Evolutionary conservation across 2,113 vertebrate species (phyloP).

Genomic region (Nothobranchius kuhntae): DNA sequence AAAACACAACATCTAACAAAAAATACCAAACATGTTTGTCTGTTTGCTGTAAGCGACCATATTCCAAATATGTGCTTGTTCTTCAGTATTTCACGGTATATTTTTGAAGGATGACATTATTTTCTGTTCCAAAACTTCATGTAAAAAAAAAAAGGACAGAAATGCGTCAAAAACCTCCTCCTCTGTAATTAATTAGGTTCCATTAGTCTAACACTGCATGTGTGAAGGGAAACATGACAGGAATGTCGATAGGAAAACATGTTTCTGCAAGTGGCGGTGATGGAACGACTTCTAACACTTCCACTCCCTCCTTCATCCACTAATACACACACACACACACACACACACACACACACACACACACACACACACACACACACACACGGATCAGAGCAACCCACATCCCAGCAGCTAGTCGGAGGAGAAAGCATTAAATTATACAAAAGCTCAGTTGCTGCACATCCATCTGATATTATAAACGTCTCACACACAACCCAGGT

Average conservation of each 20-base stretch:
- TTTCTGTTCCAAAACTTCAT: no score
- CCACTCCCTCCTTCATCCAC: background rate
- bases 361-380: no score
- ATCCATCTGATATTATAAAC: no score
- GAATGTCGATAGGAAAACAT: constrained; percentile 53
- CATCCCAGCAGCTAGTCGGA: no score
- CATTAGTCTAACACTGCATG: constrained; percentile 20
- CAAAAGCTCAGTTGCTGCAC: no score
- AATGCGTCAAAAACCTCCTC: background rate
- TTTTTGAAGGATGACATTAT: no score
- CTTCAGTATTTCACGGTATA: no score
- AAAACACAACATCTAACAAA: constrained; percentile 33
- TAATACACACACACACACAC: background rate
- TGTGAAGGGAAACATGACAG: constrained; percentile 19
- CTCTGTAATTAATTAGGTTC: background rate
- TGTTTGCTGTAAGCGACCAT: background rate
- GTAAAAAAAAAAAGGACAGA: background rate
- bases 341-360: background rate
- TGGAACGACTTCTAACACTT: constrained; percentile 28
- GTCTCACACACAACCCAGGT: no score
- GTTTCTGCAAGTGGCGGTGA: constrained; percentile 53
- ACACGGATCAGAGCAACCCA: no score
- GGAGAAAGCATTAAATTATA: no score
- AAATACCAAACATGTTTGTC: background rate
- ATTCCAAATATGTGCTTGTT: no score